phyloP scores from a whole-genome alignment of 2,113 vertebrate genomes.

The Aegithalos caudatus region DNA sequence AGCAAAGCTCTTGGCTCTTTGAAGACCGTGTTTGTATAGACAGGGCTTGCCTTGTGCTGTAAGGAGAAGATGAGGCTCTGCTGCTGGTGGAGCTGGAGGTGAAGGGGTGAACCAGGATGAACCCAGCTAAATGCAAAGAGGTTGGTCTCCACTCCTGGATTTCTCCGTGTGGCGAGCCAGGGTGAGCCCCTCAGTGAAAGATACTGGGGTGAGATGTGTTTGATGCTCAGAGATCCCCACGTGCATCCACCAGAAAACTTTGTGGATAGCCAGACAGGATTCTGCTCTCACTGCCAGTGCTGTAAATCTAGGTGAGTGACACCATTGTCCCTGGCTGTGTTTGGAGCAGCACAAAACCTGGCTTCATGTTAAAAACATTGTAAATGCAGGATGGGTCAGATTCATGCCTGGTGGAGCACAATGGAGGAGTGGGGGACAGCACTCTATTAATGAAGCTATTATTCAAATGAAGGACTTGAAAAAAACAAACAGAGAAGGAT shows the following conservation, averaged over 20 bases:
- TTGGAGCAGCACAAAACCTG: background rate
- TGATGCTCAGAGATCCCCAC: background rate
- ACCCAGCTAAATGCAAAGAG: background rate
- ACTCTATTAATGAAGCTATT: constrained; percentile 56
- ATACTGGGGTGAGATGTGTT: background rate
- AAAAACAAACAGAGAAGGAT: background rate
- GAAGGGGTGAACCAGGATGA: background rate
- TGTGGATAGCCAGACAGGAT: background rate
- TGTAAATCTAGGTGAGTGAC: background rate
- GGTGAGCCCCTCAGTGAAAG: background rate
- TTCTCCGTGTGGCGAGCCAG: background rate
- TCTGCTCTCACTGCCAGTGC: background rate
- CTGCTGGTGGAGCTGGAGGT: background rate
- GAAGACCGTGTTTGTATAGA: fast-evolving
- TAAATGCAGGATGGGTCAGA: background rate
- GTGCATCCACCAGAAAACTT: background rate
- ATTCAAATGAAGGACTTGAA: background rate
- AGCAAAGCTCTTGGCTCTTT: background rate
- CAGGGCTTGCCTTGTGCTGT: background rate
- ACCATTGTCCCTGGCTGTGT: background rate
- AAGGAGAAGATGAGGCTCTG: background rate
- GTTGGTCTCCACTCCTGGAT: background rate
- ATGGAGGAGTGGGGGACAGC: background rate
- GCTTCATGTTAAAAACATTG: background rate
- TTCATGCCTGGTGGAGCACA: background rate